These are phyloP conservation scores for Acipenser oxyrinchus DNA, from an alignment of 2,797 vertebrate genomes.

Conservation along the genomic window DNA sequence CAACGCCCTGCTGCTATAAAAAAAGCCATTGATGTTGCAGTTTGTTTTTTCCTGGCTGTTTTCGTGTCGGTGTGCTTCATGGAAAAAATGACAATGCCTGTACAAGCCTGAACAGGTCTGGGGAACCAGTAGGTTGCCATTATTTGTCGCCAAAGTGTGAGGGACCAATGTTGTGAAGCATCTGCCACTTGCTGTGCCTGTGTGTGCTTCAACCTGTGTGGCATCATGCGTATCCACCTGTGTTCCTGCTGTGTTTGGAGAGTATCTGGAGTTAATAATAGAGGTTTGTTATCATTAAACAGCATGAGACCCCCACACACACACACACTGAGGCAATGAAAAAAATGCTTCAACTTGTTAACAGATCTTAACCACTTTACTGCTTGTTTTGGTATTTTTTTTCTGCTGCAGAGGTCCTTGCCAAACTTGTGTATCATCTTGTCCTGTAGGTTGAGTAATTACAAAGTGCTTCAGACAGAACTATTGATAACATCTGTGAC, in stretches of 20 bases:
- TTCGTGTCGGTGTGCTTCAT: neutral
- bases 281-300: conserved; percentile 52
- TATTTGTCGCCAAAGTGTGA: conserved; percentile 19
- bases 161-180: conserved; percentile 29
- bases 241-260: conserved; percentile 33
- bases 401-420: too few relatives aligned
- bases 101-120: neutral
- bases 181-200: conserved; percentile 4
- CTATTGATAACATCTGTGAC: too few relatives aligned
- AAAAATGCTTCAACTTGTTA: too few relatives aligned
- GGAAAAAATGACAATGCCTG: neutral
- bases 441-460: too few relatives aligned
- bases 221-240: conserved; percentile 18
- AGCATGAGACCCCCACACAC: conserved; percentile 56
- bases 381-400: too few relatives aligned
- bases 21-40: conserved; percentile 27
- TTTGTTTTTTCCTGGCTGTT: conserved; percentile 48
- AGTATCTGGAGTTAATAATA: conserved; percentile 29
- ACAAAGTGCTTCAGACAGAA: too few relatives aligned
- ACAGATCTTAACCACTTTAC: too few relatives aligned
- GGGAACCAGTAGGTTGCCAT: conserved; percentile 12
- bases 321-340: too few relatives aligned
- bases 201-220: conserved; percentile 34
- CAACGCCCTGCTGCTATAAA: conserved; percentile 41
- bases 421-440: too few relatives aligned